phyloP scores from a whole-genome alignment of 2,888 invertebrate genomes.

The Tuberolachnus salignus region DNA sequence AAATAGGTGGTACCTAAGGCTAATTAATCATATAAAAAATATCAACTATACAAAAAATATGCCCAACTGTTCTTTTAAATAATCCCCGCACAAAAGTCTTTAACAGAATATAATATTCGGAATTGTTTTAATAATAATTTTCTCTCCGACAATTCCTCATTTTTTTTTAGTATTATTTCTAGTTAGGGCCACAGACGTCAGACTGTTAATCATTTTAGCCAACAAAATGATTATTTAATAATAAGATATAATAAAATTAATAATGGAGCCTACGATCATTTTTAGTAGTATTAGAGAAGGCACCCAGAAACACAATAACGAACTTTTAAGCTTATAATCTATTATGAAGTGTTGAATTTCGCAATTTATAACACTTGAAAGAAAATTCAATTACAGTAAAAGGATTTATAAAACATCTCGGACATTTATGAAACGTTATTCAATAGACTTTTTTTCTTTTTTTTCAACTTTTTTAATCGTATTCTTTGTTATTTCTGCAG shows the following conservation, averaged over 20 bases:
- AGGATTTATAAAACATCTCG: constrained; percentile 25
- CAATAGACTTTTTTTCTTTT: constrained; percentile 9
- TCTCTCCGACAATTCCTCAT: too few species aligned
- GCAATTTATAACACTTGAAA: constrained; percentile 39
- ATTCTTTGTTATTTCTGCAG: background rate
- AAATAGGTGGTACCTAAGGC: too few species aligned
- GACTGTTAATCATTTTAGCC: too few species aligned
- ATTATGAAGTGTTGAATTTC: constrained; percentile 34
- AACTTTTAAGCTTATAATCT: constrained; percentile 42
- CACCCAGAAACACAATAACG: constrained; percentile 18
- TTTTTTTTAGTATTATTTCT: too few species aligned
- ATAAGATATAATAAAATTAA: background rate
- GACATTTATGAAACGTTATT: constrained; percentile 33
- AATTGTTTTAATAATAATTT: too few species aligned
- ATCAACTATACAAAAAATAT: too few species aligned
- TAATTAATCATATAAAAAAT: too few species aligned
- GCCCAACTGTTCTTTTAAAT: too few species aligned
- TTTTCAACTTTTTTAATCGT: constrained; percentile 19
- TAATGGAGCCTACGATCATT: background rate
- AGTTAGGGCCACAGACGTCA: too few species aligned
- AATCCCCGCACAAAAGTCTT: too few species aligned
- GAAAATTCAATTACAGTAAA: constrained; percentile 27
- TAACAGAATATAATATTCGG: too few species aligned
- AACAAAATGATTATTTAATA: too few species aligned
- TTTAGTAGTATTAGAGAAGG: constrained; percentile 10